A percentile compares a stretch with the other conserved stretches of the same genome.
Conservation (phyloP, 1,140 invertebrate genomes). For the Coboldia fuscipes region DNA sequence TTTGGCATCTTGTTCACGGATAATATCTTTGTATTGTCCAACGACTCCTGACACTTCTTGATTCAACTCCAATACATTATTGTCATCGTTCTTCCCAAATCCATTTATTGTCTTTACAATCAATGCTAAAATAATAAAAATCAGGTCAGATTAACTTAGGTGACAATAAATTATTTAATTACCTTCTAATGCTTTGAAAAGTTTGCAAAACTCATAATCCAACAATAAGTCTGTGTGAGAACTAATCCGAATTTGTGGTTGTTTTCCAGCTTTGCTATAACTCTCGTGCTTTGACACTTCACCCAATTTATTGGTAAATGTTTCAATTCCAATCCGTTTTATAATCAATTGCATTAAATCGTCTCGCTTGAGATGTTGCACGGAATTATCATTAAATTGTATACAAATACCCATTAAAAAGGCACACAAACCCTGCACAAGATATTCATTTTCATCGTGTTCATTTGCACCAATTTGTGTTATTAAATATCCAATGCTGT, state of each 20-base stretch:
- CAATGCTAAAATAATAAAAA: conserved; percentile 7
- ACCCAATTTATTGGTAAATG: conserved; percentile 66
- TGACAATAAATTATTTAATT: conserved; percentile 7
- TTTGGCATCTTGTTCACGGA: conserved; percentile 64
- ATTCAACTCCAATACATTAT: conserved; percentile 28
- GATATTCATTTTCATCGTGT: conserved; percentile 69
- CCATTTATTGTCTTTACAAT: conserved; percentile 15
- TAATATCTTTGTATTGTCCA: conserved; percentile 71
- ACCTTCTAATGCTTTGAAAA: conserved; percentile 64
- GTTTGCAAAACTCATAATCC: conserved; percentile 87
- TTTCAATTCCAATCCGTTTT: conserved; percentile 81
- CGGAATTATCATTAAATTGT: conserved; percentile 76
- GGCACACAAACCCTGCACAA: conserved; percentile 81
- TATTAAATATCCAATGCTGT: conserved; percentile 68
- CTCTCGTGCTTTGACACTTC: conserved; percentile 74
- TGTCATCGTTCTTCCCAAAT: conserved; percentile 16
- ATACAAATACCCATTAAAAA: conserved; percentile 87
- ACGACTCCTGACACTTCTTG: conserved; percentile 34
- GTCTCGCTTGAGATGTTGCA: conserved; percentile 57
- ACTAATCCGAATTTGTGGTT: conserved; percentile 67
- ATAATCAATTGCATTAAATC: conserved; percentile 57
- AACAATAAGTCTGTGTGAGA: conserved; percentile 61
- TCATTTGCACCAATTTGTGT: conserved; percentile 54
- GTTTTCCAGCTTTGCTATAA: conserved; percentile 80
- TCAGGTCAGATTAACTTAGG: background rate